Conservation (phyloP, 2,888 invertebrate species). For the Harpalus rufipes region DNA sequence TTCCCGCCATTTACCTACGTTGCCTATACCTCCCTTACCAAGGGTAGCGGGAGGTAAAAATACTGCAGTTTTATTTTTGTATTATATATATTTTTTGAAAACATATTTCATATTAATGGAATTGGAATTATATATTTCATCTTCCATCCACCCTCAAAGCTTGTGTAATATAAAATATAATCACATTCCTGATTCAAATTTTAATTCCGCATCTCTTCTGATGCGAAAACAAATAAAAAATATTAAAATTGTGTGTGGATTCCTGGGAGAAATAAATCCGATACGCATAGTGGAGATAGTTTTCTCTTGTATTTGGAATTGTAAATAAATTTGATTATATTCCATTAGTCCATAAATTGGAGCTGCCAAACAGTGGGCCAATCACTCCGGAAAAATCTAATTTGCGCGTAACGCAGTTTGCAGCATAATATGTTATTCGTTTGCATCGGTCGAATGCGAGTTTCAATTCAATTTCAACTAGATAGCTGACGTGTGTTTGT, state of each 20-base stretch:
- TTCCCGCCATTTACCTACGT: too few species aligned
- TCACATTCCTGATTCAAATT: too few species aligned
- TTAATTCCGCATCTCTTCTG: too few species aligned
- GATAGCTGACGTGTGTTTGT: background rate
- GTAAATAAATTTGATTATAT: constrained; percentile 38
- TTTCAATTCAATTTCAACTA: background rate
- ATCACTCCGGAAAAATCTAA: constrained; percentile 47
- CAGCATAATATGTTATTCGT: constrained; percentile 35
- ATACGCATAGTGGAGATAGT: background rate
- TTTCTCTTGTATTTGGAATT: constrained; percentile 13
- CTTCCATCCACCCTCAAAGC: too few species aligned
- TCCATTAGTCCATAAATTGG: constrained; percentile 39
- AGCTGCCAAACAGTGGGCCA: constrained; percentile 47
- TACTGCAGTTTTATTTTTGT: too few species aligned
- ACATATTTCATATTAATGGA: too few species aligned
- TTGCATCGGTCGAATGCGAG: constrained; percentile 15
- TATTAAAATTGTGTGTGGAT: background rate
- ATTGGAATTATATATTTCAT: too few species aligned
- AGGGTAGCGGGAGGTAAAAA: too few species aligned
- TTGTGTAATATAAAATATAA: too few species aligned
- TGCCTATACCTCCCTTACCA: too few species aligned
- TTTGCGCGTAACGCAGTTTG: constrained; percentile 50
- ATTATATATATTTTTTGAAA: too few species aligned
- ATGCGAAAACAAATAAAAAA: too few species aligned
- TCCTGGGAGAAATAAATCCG: constrained; percentile 17